Base-by-base conservation (phyloP, 1,140 invertebrate species). In the Teleogryllus occipitalis region DNA sequence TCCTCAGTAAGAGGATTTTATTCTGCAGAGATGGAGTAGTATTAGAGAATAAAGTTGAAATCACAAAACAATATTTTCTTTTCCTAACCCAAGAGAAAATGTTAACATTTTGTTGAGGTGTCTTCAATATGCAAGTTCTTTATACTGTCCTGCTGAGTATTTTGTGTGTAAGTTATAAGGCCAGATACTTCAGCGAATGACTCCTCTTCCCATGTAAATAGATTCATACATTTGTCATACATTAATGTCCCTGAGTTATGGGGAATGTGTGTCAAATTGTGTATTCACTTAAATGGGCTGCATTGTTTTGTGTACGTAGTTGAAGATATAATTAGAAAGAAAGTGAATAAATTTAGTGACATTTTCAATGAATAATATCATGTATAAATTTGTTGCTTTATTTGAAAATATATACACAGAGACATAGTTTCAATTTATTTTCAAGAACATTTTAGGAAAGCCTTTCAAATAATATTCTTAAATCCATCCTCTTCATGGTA, bases 1-100 rank as follows among this genome's bases (percentile, higher is more conserved):
- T 79, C 78, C 78, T 79, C 78, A 21, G 74, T 48, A 54, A 79
- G 78, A 79, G 78, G 74, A 79, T 79, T 79, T 79, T 79, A 76
- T 54, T 79, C 78, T 79, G 74, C 78, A 79, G 78, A 79, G 74
- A 79, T 79, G 74, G 78, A 79, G 73, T 79, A 79, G 78, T 76
- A 79, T 27, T 79, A 79, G 78, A 75, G 74, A 79, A 79, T 79
- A 79, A 79, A 79, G 78, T 79, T 79, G 73, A 79, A 74, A 79
- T 79, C 74, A 75, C 46, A 76, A 49, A 75, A 21, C 21, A 48
- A 47, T 75, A n/a, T 54, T 47, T 46, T 79, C 12, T 79, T 27
- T 79, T 73, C 72, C 54, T 65, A 10, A 14, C 54, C 54, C 18
- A 18, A 65, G 18, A 65, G 10, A 18, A 65, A 65, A 65, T 65